Evolutionary conservation across 2,888 invertebrate species (phyloP).

Genomic region (Epiblema foenella): DNA sequence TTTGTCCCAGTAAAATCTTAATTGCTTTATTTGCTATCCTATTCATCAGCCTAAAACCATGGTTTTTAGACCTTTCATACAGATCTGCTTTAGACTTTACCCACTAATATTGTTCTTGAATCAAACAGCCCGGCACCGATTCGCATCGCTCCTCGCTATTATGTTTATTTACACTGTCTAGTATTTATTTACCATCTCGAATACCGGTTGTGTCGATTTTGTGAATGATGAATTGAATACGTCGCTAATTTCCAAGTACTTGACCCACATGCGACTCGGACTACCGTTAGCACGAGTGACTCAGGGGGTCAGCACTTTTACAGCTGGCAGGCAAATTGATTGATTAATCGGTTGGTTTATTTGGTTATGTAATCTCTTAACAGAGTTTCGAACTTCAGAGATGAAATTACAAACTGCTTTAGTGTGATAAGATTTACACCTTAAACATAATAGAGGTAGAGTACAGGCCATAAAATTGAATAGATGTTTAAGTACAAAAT

Average conservation of each 20-base stretch:
- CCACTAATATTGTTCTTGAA: neutral
- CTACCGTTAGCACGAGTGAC: constrained; percentile 51
- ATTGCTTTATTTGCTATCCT: too few relatives aligned
- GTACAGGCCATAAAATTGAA: neutral
- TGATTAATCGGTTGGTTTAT: constrained; percentile 30
- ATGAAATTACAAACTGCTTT: neutral
- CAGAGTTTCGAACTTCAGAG: neutral
- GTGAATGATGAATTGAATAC: constrained; percentile 59
- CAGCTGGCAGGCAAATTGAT: constrained; percentile 24
- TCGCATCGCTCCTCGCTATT: neutral
- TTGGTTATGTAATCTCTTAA: constrained; percentile 23
- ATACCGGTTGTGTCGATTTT: constrained; percentile 39
- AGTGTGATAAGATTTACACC: constrained; percentile 15
- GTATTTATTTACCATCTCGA: constrained; percentile 44
- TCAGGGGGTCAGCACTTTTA: constrained; percentile 42
- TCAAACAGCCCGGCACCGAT: neutral
- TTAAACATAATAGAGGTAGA: neutral
- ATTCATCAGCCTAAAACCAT: too few relatives aligned
- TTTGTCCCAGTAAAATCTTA: too few relatives aligned
- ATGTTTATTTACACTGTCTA: constrained; percentile 36
- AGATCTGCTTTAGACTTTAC: neutral
- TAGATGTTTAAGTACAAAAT: neutral
- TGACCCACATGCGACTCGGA: constrained; percentile 60
- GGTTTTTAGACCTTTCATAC: too few relatives aligned
- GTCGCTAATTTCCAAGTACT: constrained; percentile 68